Evolutionary conservation across 1,140 invertebrate species (phyloP).

Genomic region (Brachionus koreanus): DNA sequence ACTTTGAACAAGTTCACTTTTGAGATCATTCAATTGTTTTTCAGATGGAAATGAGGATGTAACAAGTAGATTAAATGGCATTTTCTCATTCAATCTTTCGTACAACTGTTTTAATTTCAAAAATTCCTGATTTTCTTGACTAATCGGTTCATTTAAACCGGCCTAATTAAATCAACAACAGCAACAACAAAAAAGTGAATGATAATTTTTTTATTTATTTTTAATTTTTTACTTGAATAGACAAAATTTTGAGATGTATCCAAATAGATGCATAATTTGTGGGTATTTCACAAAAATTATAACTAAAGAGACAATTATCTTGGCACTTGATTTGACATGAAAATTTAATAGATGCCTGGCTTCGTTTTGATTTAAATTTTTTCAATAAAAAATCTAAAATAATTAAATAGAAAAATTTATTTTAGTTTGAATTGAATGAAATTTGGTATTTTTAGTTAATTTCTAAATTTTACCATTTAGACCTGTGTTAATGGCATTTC

Average conservation of each 20-base stretch:
- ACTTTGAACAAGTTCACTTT: constrained; percentile 77
- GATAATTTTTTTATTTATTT: not conserved
- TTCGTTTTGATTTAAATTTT: not conserved
- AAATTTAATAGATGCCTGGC: not conserved
- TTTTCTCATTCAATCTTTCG: constrained; percentile 83
- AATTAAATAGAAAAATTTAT: not conserved
- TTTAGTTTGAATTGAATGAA: no score
- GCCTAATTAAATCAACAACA: constrained; percentile 66
- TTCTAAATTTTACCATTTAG: constrained; percentile 23
- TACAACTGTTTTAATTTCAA: constrained; percentile 74
- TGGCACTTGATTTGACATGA: not conserved
- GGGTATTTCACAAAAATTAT: constrained; percentile 64
- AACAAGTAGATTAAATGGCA: constrained; percentile 75
- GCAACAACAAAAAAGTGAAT: constrained; percentile 39
- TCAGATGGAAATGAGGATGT: constrained; percentile 82
- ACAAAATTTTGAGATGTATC: constrained; percentile 92
- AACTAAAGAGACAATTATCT: constrained; percentile 11
- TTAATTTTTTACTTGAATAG: constrained; percentile 66
- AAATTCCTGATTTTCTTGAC: constrained; percentile 75
- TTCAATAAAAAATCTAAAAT: constrained; percentile 10
- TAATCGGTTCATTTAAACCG: constrained; percentile 71
- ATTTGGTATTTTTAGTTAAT: no score
- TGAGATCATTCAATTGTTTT: constrained; percentile 77
- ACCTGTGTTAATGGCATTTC: not conserved
- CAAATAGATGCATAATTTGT: constrained; percentile 77